phyloP scores from a whole-genome alignment of 2,113 vertebrate genomes.

The Mesembrinibis cayennensis region DNA sequence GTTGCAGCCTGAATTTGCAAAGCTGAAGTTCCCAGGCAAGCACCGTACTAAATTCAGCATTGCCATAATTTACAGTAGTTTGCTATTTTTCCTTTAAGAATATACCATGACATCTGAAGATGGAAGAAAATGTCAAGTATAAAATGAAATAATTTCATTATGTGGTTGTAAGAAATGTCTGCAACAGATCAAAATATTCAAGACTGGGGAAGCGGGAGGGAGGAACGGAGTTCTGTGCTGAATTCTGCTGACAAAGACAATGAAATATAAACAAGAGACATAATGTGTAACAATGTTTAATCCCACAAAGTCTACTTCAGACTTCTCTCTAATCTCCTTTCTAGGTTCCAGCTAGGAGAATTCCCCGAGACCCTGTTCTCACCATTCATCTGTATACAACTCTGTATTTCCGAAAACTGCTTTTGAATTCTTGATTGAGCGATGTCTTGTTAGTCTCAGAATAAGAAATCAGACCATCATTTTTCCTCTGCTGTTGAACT shows the following conservation, averaged over 20 bases:
- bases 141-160: background rate
- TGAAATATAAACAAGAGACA: background rate
- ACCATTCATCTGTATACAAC: background rate
- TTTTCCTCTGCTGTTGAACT: background rate
- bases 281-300: background rate
- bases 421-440: background rate
- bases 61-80: background rate
- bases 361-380: background rate
- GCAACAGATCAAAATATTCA: background rate
- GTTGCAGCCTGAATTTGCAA: background rate
- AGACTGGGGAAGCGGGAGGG: background rate
- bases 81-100: background rate
- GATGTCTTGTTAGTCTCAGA: rapidly evolving
- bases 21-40: background rate
- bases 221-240: background rate
- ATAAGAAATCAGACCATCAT: background rate
- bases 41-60: background rate
- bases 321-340: background rate
- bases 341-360: background rate
- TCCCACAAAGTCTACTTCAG: background rate
- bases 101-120: background rate
- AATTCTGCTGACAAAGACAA: background rate
- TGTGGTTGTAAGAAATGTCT: background rate
- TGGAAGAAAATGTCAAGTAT: background rate
- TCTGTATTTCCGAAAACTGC: background rate